phyloP scores from a whole-genome alignment of 2,113 vertebrate species.

The Buteo buteo region DNA sequence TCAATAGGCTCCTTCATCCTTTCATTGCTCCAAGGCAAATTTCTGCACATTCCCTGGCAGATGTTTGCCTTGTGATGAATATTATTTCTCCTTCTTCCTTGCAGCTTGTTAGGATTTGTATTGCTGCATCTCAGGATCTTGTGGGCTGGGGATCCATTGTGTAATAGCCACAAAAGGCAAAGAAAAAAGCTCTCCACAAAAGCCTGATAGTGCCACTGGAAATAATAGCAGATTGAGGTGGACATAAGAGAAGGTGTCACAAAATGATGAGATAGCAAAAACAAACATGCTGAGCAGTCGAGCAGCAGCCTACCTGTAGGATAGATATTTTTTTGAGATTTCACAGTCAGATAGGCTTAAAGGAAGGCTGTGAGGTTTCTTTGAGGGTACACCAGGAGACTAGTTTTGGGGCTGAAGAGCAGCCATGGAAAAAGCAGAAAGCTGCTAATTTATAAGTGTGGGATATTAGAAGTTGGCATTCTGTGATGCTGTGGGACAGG shows the following conservation, averaged over 20 bases:
- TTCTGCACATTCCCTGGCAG: background rate
- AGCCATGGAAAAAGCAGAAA: background rate
- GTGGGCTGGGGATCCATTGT: background rate
- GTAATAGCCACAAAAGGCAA: background rate
- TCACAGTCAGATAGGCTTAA: background rate
- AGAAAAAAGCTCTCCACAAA: background rate
- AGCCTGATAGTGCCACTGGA: background rate
- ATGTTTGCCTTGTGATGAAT: background rate
- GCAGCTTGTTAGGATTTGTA: background rate
- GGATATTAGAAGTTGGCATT: background rate
- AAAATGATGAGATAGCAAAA: background rate
- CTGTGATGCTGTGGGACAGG: background rate
- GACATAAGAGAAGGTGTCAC: background rate
- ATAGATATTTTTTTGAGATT: background rate
- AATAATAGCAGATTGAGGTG: background rate
- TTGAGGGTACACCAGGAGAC: background rate
- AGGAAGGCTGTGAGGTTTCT: background rate
- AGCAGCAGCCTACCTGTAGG: background rate
- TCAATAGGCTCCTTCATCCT: background rate
- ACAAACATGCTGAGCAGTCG: rapidly evolving
- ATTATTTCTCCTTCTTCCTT: background rate
- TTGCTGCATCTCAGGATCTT: background rate
- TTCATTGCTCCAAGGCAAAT: background rate
- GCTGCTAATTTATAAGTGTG: background rate
- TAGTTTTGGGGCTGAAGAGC: background rate